These are phyloP conservation scores for Aradophagus sp. DNA, from an alignment of 1,140 invertebrate genomes.

Conservation along the genomic window DNA sequence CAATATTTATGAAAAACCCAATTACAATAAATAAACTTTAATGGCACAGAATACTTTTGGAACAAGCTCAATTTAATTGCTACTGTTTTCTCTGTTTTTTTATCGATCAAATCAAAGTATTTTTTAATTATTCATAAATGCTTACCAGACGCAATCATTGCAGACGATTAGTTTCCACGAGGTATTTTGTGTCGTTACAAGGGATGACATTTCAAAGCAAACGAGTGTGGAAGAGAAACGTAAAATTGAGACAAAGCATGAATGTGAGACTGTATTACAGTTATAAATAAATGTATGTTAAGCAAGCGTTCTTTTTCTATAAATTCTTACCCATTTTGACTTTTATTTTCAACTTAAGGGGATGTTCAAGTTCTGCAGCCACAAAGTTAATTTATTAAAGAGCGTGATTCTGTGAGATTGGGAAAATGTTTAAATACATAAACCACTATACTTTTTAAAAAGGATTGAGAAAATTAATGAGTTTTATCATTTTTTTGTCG, in stretches of 20 bases:
- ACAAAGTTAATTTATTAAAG: neutral
- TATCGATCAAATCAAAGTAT: neutral
- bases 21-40: constrained; percentile 28
- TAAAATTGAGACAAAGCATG: constrained; percentile 62
- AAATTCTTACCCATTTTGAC: neutral
- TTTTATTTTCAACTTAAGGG: too few species aligned
- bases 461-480: too few species aligned
- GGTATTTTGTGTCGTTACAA: constrained; percentile 23
- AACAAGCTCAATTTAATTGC: neutral
- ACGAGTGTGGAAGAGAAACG: constrained; percentile 47
- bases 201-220: constrained; percentile 46
- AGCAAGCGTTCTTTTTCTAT: constrained; percentile 44
- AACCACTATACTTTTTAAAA: too few species aligned
- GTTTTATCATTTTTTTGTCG: too few species aligned
- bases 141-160: neutral
- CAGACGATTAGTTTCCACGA: constrained; percentile 1
- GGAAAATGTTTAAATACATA: too few species aligned
- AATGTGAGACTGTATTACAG: constrained; percentile 71
- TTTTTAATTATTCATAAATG: neutral
- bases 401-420: too few species aligned
- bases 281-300: constrained; percentile 73
- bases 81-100: neutral
- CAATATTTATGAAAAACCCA: constrained; percentile 52
- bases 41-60: constrained; percentile 23
- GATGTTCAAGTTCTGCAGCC: neutral